Evolutionary conservation across 2,113 vertebrate genomes (phyloP).

Genomic region (Meleagris gallopavo): DNA sequence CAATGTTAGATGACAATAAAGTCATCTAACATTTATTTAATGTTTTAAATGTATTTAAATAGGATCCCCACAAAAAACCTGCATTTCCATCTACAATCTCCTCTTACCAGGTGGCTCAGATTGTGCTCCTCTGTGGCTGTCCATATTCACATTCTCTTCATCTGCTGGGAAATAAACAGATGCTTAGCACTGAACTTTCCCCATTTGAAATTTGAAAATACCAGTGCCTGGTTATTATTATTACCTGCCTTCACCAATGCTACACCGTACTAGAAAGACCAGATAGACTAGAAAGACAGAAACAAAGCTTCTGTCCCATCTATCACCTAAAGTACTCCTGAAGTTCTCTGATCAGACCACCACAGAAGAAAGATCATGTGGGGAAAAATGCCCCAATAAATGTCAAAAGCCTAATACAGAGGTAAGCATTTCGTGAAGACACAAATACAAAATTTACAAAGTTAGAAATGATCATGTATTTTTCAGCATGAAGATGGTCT

Average conservation of each 20-base stretch:
- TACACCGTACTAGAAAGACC: background rate
- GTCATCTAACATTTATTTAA: no score
- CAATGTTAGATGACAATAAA: background rate
- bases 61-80: background rate
- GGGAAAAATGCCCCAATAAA: accelerated
- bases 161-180: conserved; percentile 54
- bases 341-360: background rate
- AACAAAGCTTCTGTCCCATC: background rate
- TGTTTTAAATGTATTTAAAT: background rate
- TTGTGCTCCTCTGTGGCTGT: conserved; percentile 47
- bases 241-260: background rate
- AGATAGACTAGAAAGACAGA: background rate
- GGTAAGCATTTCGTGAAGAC: background rate
- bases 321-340: background rate
- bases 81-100: background rate
- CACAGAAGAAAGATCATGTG: background rate
- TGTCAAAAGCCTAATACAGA: background rate
- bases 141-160: conserved; percentile 76
- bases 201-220: background rate
- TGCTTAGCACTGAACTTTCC: background rate
- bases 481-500: background rate
- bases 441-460: background rate
- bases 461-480: background rate
- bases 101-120: conserved; percentile 76
- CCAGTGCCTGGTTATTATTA: background rate